Evolutionary conservation across 2,113 vertebrate genomes (phyloP).

Genomic region (Clarias macrocephalus): DNA sequence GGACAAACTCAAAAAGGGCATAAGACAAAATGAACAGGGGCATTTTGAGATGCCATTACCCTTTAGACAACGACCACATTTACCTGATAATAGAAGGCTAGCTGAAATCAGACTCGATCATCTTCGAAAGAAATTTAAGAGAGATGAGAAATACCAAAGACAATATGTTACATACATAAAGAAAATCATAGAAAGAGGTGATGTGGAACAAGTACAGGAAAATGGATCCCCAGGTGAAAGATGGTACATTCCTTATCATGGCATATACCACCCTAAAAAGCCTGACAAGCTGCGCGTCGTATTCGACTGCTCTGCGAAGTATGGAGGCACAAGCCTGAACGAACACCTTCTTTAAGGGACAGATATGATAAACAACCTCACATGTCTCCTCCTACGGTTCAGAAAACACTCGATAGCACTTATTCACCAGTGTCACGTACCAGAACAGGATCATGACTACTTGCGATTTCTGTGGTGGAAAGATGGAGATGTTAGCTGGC

Average conservation of each 20-base stretch:
- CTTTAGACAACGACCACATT: background rate
- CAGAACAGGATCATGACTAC: background rate
- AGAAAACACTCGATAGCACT: conserved; percentile 23
- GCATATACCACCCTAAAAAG: background rate
- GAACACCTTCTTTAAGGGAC: conserved; percentile 18
- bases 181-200: conserved; percentile 24
- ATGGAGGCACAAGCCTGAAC: no score
- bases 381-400: conserved; percentile 29
- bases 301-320: conserved; percentile 36
- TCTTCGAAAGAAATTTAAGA: background rate
- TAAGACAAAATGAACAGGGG: conserved; percentile 16
- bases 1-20: conserved; percentile 16
- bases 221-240: background rate
- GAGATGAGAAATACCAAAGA: conserved; percentile 7
- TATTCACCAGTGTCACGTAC: conserved; percentile 25
- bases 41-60: conserved; percentile 36
- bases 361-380: conserved; percentile 24
- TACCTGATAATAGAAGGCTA: conserved; percentile 25
- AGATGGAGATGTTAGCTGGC: background rate
- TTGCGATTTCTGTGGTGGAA: conserved; percentile 21
- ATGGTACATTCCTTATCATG: conserved; percentile 19
- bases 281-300: background rate
- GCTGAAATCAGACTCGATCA: conserved; percentile 9
- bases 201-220: background rate
- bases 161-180: conserved; percentile 29